Evolutionary conservation across 1,140 invertebrate species (phyloP).

Genomic region (Fopius arisanus): DNA sequence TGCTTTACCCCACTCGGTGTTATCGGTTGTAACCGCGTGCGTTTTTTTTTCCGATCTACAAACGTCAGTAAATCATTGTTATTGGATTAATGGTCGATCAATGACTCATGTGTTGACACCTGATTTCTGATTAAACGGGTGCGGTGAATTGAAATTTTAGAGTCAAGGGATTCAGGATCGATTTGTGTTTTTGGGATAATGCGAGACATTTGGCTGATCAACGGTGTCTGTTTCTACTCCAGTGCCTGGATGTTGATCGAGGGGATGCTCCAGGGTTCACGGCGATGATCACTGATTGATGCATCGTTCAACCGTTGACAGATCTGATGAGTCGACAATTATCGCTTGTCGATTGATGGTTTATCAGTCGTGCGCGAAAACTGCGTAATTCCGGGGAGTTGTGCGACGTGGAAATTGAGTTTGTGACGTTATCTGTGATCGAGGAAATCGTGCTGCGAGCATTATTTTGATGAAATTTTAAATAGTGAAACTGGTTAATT

Average conservation of each 20-base stretch:
- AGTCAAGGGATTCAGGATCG: too few species aligned
- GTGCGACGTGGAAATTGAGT: background rate
- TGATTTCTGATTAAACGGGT: too few species aligned
- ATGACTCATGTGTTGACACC: background rate
- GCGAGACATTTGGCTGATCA: background rate
- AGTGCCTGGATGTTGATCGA: background rate
- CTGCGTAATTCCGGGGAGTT: too few species aligned
- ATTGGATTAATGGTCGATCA: background rate
- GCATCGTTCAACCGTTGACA: too few species aligned
- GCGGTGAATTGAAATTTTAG: too few species aligned
- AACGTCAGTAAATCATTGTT: background rate
- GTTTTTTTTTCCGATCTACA: slow-evolving; percentile 8
- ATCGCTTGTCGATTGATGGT: too few species aligned
- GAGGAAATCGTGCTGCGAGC: background rate
- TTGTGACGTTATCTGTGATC: slow-evolving; percentile 2
- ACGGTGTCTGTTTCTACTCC: background rate
- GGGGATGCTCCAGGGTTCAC: too few species aligned
- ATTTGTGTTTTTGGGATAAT: background rate
- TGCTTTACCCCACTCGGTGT: slow-evolving; percentile 18
- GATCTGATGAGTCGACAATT: too few species aligned
- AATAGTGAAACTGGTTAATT: background rate
- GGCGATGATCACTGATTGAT: too few species aligned
- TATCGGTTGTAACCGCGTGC: slow-evolving; percentile 39
- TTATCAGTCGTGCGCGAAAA: too few species aligned
- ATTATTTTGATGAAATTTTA: background rate